These are phyloP conservation scores for Hymenochirus boettgeri DNA, from an alignment of 2,113 vertebrate genomes.

Conservation along the genomic window DNA sequence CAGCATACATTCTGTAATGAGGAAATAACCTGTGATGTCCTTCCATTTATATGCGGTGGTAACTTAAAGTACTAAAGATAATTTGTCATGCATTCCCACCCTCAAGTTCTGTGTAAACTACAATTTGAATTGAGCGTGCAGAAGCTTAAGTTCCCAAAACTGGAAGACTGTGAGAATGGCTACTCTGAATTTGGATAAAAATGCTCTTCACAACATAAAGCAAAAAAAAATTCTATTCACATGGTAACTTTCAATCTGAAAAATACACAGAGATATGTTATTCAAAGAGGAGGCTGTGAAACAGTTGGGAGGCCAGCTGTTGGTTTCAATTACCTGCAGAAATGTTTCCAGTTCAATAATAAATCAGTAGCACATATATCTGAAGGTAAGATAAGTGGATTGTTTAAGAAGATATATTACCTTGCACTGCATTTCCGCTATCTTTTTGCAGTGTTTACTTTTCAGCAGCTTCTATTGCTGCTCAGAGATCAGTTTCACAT, in stretches of 20 bases:
- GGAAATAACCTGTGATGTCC: too few species aligned
- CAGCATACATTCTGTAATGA: too few species aligned
- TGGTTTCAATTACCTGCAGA: constrained; percentile 46
- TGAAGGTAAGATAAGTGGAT: constrained; percentile 30
- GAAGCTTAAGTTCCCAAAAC: too few species aligned
- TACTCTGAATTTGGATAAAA: too few species aligned
- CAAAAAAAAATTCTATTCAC: constrained; percentile 36
- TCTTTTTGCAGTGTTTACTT: constrained; percentile 31
- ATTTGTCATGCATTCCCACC: too few species aligned
- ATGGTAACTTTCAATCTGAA: constrained; percentile 44
- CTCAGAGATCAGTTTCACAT: constrained; percentile 33
- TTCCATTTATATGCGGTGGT: too few species aligned
- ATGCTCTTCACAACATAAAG: too few species aligned
- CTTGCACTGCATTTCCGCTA: constrained; percentile 2
- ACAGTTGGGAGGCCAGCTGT: constrained; percentile 51
- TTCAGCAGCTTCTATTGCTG: constrained; percentile 30
- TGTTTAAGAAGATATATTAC: constrained; percentile 34
- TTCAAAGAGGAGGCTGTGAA: constrained; percentile 51
- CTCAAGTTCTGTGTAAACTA: too few species aligned
- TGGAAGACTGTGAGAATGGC: too few species aligned
- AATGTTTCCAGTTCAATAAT: constrained; percentile 39
- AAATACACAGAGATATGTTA: constrained; percentile 56
- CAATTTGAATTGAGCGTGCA: too few species aligned
- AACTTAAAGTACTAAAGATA: too few species aligned
- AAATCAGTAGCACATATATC: constrained; percentile 45